A percentile compares a stretch with the other conserved stretches of the same genome.
phyloP scores from a whole-genome alignment of 2,797 vertebrate genomes.

The Smutsia gigantea region DNA sequence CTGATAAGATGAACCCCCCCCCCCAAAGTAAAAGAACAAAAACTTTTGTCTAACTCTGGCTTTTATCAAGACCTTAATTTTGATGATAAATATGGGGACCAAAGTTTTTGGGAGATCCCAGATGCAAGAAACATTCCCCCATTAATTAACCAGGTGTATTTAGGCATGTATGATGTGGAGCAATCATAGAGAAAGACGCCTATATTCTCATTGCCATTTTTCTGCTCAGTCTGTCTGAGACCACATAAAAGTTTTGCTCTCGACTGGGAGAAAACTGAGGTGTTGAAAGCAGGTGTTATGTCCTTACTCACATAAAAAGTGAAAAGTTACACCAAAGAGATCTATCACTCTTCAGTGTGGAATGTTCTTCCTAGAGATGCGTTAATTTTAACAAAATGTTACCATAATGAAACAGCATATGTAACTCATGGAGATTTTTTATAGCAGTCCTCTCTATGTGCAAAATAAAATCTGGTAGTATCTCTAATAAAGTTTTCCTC shows the following conservation, averaged over 20 bases:
- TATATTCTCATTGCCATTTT: not conserved
- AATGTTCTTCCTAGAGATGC: conserved; percentile 52
- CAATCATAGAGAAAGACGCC: not conserved
- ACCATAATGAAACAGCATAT: conserved; percentile 64
- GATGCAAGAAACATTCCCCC: not conserved
- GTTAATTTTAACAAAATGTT: conserved; percentile 70
- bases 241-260: not conserved
- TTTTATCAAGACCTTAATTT: conserved; percentile 44
- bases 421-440: conserved; percentile 55
- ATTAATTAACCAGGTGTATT: not conserved
- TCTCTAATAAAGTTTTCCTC: not conserved
- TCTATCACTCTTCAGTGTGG: not conserved
- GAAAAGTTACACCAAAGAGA: conserved; percentile 31
- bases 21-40: not conserved
- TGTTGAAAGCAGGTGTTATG: not conserved
- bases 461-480: conserved; percentile 67
- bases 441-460: conserved; percentile 52
- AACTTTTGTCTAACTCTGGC: conserved; percentile 1
- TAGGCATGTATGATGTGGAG: not conserved
- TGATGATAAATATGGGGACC: not conserved
- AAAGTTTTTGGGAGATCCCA: not conserved
- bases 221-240: not conserved
- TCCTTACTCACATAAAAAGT: not conserved
- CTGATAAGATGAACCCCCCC: not conserved
- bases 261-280: conserved; percentile 23